Conservation (phyloP, 2,888 invertebrate species). For the Cosmorhoe ocellata region DNA sequence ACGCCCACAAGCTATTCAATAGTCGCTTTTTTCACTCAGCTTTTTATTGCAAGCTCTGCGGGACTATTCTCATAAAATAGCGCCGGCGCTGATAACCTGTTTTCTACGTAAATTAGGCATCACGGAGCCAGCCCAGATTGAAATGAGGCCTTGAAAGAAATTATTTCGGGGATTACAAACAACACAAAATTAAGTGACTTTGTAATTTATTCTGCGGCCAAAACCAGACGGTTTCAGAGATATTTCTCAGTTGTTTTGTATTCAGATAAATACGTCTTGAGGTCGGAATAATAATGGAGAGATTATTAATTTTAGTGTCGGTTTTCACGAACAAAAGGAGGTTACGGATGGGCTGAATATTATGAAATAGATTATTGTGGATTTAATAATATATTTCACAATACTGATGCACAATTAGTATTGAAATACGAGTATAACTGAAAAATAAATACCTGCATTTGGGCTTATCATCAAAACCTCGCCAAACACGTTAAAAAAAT, state of each 20-base stretch:
- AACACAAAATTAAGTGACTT: slow-evolving; percentile 61
- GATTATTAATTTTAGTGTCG: slow-evolving; percentile 43
- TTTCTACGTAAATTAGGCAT: slow-evolving; percentile 15
- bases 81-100: slow-evolving; percentile 2
- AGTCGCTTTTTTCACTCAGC: no score
- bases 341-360: neutral
- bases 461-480: slow-evolving; percentile 1
- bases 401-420: no score
- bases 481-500: slow-evolving; percentile 5
- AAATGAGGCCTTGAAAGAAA: slow-evolving; percentile 57
- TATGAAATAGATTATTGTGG: slow-evolving; percentile 8
- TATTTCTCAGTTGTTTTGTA: slow-evolving; percentile 56
- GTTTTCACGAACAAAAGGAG: slow-evolving; percentile 24
- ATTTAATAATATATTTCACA: no score
- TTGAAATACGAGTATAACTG: no score
- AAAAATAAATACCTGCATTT: no score
- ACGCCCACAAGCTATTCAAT: no score
- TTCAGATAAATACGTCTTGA: slow-evolving; percentile 49
- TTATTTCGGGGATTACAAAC: slow-evolving; percentile 59
- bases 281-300: slow-evolving; percentile 45
- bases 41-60: no score
- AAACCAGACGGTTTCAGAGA: slow-evolving; percentile 47
- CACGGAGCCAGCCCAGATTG: slow-evolving; percentile 47
- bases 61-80: no score
- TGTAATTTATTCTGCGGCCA: slow-evolving; percentile 57